Percentiles rank a stretch among this genome's conserved stretches.
Evolutionary conservation across 2,113 vertebrate genomes (phyloP).

Genomic region (Ptilonorhynchus violaceus): DNA sequence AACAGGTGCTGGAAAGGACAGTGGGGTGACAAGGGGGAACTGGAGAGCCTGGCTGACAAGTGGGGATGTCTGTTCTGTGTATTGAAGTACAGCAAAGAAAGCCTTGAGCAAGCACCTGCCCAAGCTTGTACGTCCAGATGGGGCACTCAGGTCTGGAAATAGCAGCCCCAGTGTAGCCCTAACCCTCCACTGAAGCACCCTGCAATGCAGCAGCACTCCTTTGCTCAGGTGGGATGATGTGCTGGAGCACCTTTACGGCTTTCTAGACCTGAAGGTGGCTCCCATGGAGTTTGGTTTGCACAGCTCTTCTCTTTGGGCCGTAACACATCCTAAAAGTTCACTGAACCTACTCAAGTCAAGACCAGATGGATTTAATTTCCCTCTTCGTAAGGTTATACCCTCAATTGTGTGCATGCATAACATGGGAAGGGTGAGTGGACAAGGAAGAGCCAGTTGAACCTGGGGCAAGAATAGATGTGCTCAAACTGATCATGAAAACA

Average conservation of each 20-base stretch:
- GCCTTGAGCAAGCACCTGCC: conserved; percentile 48
- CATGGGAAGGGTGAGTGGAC: background rate
- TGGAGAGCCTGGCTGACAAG: background rate
- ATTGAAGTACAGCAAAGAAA: conserved; percentile 9
- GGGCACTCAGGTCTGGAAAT: background rate
- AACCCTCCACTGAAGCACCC: background rate
- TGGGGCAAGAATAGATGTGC: background rate
- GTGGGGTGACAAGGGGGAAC: background rate
- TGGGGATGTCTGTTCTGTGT: background rate
- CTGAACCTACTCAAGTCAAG: background rate
- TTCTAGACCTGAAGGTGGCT: background rate
- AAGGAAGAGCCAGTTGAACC: background rate
- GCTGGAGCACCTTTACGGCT: background rate
- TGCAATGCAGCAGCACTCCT: background rate
- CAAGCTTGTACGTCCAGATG: conserved; percentile 2
- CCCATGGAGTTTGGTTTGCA: background rate
- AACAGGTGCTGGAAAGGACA: conserved; percentile 36
- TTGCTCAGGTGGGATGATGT: background rate
- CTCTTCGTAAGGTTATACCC: background rate
- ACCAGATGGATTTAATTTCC: background rate
- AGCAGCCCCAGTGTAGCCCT: background rate
- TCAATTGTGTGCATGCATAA: background rate
- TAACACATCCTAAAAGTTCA: background rate
- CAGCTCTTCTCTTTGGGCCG: background rate
- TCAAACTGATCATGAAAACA: background rate